Evolutionary conservation across 1,140 invertebrate genomes (phyloP).

Genomic region (Anagrus nilaparvatae): DNA sequence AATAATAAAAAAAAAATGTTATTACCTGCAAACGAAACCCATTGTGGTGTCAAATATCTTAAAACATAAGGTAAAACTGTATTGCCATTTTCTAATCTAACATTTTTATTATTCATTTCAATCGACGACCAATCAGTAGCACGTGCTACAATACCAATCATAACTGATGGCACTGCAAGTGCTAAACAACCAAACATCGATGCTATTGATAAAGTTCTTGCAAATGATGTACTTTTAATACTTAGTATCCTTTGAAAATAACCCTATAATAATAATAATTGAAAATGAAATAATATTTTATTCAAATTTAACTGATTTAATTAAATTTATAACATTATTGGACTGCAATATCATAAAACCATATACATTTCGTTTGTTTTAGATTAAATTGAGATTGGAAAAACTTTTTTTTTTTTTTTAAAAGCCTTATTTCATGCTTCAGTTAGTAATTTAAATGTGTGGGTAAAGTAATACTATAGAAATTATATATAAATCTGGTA

Average conservation of each 20-base stretch:
- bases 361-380: too few species aligned
- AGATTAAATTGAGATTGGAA: too few species aligned
- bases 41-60: slow-evolving; percentile 59
- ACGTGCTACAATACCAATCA: slow-evolving; percentile 65
- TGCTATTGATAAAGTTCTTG: slow-evolving; percentile 61
- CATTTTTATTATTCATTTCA: slow-evolving; percentile 30
- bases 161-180: slow-evolving; percentile 62
- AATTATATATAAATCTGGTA: too few species aligned
- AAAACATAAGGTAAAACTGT: slow-evolving; percentile 65
- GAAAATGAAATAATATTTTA: too few species aligned
- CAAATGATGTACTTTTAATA: slow-evolving; percentile 57
- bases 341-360: too few species aligned
- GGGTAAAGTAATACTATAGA: too few species aligned
- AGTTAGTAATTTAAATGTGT: too few species aligned
- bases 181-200: slow-evolving; percentile 65
- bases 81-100: slow-evolving; percentile 44
- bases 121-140: slow-evolving; percentile 54
- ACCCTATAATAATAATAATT: slow-evolving; percentile 50
- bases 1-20: too few species aligned
- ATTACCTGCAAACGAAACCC: slow-evolving; percentile 39
- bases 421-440: too few species aligned
- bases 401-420: too few species aligned
- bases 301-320: too few species aligned
- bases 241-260: slow-evolving; percentile 77
- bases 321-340: too few species aligned